Evolutionary conservation across 2,888 invertebrate genomes (phyloP).

Genomic region (Tricholauxania praeusta): DNA sequence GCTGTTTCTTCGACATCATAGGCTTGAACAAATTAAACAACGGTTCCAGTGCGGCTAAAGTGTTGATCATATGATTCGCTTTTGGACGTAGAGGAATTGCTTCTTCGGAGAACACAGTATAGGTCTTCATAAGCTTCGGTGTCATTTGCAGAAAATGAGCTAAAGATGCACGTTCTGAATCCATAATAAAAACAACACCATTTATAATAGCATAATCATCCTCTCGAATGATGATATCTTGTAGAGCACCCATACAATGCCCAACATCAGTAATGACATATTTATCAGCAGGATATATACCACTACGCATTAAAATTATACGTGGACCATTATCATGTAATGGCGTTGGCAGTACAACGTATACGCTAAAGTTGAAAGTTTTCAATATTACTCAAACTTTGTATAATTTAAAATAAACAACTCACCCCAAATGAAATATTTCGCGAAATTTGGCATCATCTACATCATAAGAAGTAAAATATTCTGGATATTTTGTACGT

Average conservation of each 20-base stretch:
- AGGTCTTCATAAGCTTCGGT: constrained; percentile 73
- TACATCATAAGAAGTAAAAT: constrained; percentile 65
- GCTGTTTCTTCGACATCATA: constrained; percentile 74
- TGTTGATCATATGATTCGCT: constrained; percentile 73
- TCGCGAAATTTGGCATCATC: constrained; percentile 53
- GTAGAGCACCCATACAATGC: constrained; percentile 71
- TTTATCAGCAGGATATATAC: constrained; percentile 68
- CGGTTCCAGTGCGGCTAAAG: constrained; percentile 72
- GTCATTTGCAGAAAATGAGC: constrained; percentile 72
- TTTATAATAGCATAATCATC: constrained; percentile 73
- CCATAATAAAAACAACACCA: constrained; percentile 71
- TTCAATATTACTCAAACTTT: neutral
- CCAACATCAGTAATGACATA: constrained; percentile 69
- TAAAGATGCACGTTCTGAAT: constrained; percentile 71
- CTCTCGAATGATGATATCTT: constrained; percentile 73
- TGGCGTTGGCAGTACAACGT: constrained; percentile 58
- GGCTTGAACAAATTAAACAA: constrained; percentile 72
- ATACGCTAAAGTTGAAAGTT: constrained; percentile 49
- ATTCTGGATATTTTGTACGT: constrained; percentile 71
- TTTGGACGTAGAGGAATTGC: constrained; percentile 73
- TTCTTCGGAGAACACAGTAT: constrained; percentile 71
- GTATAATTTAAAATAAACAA: neutral
- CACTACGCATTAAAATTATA: constrained; percentile 69
- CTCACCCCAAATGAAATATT: constrained; percentile 58
- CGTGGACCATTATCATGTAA: constrained; percentile 68